Evolutionary conservation across 2,888 invertebrate species (phyloP).

Genomic region (Lydus trimaculatus): DNA sequence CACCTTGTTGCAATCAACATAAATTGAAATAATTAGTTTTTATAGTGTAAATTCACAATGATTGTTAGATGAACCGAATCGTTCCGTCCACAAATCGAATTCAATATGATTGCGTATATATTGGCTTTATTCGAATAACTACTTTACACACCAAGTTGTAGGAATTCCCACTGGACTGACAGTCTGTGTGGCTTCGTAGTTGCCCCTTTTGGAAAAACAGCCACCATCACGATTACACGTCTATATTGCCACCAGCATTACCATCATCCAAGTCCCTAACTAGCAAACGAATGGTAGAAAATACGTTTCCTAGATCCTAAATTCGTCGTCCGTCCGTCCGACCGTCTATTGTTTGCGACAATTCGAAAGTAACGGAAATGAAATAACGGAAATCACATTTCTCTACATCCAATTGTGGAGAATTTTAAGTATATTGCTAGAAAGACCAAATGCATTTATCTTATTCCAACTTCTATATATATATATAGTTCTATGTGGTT

Average conservation of each 20-base stretch:
- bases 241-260: conserved; percentile 20
- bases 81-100: conserved; percentile 35
- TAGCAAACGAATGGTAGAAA: conserved; percentile 27
- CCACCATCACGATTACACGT: conserved; percentile 20
- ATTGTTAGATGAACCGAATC: conserved; percentile 29
- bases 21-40: no score
- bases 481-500: conserved; percentile 10
- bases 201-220: not conserved
- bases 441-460: conserved; percentile 29
- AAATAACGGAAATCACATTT: conserved; percentile 42
- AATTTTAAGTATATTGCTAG: conserved; percentile 36
- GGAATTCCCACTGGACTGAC: conserved; percentile 36
- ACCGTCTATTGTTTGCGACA: conserved; percentile 26
- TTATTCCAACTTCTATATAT: conserved; percentile 19
- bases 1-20: not conserved
- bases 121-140: conserved; percentile 38
- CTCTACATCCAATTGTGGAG: conserved; percentile 39
- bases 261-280: conserved; percentile 14
- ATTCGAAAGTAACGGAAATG: conserved; percentile 38
- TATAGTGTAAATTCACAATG: conserved; percentile 33
- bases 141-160: conserved; percentile 48
- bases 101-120: conserved; percentile 33
- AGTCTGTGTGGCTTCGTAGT: not conserved
- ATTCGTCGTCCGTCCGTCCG: conserved; percentile 6
- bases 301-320: conserved; percentile 25